These are phyloP conservation scores for Tethya wilhelma DNA, from an alignment of 37 sponge, comb jelly and placozoan genomes.

Conservation along the genomic window DNA sequence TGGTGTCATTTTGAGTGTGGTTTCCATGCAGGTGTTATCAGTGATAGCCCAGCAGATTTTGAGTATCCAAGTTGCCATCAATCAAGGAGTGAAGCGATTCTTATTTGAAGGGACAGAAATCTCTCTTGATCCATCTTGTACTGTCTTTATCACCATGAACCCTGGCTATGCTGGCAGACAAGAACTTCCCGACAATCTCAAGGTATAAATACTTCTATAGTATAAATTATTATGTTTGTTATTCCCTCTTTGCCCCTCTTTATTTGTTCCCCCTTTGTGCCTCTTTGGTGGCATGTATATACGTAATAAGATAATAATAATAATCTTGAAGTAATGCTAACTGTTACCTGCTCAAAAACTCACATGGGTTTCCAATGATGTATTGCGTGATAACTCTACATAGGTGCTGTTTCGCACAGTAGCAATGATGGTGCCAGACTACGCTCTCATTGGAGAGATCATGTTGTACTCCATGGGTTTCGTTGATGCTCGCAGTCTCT, in stretches of 20 bases:
- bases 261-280: too few relatives aligned
- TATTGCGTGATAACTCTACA: background rate
- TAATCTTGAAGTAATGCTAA: background rate
- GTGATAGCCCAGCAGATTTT: constrained; percentile 99
- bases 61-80: constrained; percentile 91
- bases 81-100: constrained; percentile 71
- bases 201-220: constrained; percentile 54
- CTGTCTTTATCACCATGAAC: constrained; percentile 99
- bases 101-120: constrained; percentile 96
- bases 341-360: background rate
- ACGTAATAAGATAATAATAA: background rate
- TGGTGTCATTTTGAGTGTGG: background rate
- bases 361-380: background rate
- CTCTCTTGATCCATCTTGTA: constrained; percentile 91
- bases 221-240: too few relatives aligned
- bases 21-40: constrained; percentile 75
- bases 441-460: constrained; percentile 98
- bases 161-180: constrained; percentile 99
- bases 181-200: constrained; percentile 97
- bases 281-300: too few relatives aligned
- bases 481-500: constrained; percentile 94
- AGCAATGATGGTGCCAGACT: constrained; percentile 99
- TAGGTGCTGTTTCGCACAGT: constrained; percentile 95
- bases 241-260: too few relatives aligned
- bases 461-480: constrained; percentile 99